These are phyloP conservation scores for Drosophila aldrichi DNA, from an alignment of 2,888 invertebrate species.

Conservation along the genomic window DNA sequence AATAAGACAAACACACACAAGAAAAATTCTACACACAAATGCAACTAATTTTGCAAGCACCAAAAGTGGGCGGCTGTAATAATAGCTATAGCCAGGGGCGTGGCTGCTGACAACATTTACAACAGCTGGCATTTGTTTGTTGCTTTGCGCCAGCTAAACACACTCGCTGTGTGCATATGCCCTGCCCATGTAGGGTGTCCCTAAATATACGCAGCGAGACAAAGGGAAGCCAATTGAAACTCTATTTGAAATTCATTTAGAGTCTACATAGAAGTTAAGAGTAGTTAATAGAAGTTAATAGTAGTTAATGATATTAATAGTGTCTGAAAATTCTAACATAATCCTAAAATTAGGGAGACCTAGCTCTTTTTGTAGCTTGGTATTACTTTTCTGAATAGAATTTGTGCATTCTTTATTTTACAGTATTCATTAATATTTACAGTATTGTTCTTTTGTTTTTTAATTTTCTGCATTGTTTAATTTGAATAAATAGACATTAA, in stretches of 20 bases:
- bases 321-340: too few relatives aligned
- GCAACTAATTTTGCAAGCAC: constrained; percentile 67
- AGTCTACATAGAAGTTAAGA: not conserved
- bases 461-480: not conserved
- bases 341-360: too few relatives aligned
- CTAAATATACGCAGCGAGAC: not conserved
- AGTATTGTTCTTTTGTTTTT: too few relatives aligned
- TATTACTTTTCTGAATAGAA: too few relatives aligned
- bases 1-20: constrained; percentile 33
- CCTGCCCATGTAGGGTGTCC: constrained; percentile 12
- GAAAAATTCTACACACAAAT: constrained; percentile 51
- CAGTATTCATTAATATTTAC: too few relatives aligned
- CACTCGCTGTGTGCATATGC: not conserved
- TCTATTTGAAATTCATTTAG: not conserved
- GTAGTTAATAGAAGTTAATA: not conserved
- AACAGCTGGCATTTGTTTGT: constrained; percentile 18
- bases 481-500: not conserved
- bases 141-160: not conserved
- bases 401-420: too few relatives aligned
- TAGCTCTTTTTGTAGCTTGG: not conserved
- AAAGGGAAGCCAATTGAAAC: not conserved
- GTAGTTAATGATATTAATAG: not conserved
- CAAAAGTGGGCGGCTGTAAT: constrained; percentile 33
- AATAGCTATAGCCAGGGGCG: constrained; percentile 7
- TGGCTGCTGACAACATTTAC: constrained; percentile 14